phyloP scores from a whole-genome alignment of 2,797 vertebrate genomes.

The Anisognathus igniventris region DNA sequence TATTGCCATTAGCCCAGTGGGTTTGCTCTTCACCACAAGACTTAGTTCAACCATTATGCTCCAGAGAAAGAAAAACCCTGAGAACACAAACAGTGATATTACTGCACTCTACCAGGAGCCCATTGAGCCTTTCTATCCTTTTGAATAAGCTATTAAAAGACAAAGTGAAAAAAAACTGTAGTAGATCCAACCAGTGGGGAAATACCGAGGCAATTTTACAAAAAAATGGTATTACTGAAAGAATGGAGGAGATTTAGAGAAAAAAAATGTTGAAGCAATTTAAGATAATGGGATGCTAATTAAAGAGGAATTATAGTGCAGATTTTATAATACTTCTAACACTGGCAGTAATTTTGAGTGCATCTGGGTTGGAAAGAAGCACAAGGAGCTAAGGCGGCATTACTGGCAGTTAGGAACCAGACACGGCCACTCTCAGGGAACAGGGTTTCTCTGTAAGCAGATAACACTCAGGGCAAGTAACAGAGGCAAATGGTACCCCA shows the following conservation, averaged over 20 bases:
- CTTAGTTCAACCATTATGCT: constrained; percentile 24
- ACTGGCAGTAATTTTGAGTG: neutral
- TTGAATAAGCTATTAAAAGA: constrained; percentile 28
- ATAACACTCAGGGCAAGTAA: neutral
- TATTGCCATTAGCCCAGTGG: constrained; percentile 23
- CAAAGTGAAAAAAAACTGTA: neutral
- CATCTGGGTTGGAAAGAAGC: neutral
- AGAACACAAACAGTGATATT: constrained; percentile 18
- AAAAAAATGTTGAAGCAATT: neutral
- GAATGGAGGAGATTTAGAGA: neutral
- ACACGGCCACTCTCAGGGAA: neutral
- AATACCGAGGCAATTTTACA: neutral
- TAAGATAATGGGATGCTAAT: constrained; percentile 47
- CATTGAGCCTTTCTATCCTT: neutral
- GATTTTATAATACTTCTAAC: neutral
- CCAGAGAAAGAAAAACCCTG: constrained; percentile 13
- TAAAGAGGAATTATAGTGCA: constrained; percentile 42
- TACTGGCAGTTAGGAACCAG: neutral
- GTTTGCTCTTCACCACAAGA: constrained; percentile 23
- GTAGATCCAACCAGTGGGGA: neutral
- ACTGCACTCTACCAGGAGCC: neutral
- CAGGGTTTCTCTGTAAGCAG: neutral
- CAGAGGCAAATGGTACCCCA: neutral
- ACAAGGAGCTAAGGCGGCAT: neutral
- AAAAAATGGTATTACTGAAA: neutral